A percentile compares a stretch with the other conserved stretches of the same genome.
These are phyloP conservation scores for Pedionomus torquatus DNA, from an alignment of 2,113 vertebrate species.

Conservation along the genomic window DNA sequence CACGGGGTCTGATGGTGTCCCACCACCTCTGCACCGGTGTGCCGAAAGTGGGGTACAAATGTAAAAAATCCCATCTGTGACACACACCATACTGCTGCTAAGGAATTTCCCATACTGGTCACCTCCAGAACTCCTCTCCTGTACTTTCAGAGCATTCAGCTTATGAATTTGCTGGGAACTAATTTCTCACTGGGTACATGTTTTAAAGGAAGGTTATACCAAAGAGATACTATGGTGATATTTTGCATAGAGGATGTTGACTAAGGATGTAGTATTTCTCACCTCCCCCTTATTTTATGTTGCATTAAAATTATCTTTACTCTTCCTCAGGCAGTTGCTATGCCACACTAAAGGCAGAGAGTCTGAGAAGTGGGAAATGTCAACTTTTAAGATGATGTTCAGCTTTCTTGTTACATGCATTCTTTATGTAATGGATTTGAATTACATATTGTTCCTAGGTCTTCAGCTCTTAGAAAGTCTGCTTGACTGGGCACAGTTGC, in stretches of 20 bases:
- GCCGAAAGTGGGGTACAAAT: not conserved
- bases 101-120: not conserved
- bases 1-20: not conserved
- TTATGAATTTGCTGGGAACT: not conserved
- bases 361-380: conserved; percentile 46
- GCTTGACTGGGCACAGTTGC: conserved; percentile 44
- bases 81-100: too few species aligned
- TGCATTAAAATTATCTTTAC: conserved; percentile 58
- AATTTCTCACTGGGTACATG: conserved; percentile 24
- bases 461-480: not conserved
- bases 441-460: not conserved
- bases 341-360: conserved; percentile 20
- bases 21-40: not conserved
- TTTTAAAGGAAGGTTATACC: conserved; percentile 54
- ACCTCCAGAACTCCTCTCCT: conserved; percentile 19
- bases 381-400: conserved; percentile 57
- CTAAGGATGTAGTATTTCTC: conserved; percentile 57
- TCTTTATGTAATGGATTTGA: conserved; percentile 48
- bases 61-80: not conserved
- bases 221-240: conserved; percentile 6
- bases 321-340: conserved; percentile 52
- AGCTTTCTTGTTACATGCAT: not conserved
- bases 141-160: conserved; percentile 29
- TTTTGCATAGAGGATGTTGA: conserved; percentile 38
- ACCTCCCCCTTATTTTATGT: conserved; percentile 65